Evolutionary conservation across 2,113 vertebrate genomes (phyloP), one percentile per base, ranked within the genome.

Genomic region (Triplophysa rosa): DNA sequence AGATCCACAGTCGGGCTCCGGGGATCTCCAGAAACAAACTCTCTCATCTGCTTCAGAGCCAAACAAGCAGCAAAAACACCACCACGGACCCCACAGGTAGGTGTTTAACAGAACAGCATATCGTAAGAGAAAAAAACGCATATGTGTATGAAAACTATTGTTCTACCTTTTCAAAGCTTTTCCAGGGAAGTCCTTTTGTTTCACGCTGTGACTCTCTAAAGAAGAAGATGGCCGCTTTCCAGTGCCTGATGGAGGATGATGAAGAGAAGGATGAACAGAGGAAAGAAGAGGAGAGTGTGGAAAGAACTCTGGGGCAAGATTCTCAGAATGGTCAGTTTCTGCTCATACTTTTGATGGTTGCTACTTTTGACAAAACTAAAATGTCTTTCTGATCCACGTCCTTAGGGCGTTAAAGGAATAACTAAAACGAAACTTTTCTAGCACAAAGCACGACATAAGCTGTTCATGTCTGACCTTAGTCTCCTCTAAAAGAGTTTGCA

Each of bases 21-120:
- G 2, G 92, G 93, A 58, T 94, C 93, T 23, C 92, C 93, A 6
- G 92, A 92, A 87, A 94, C 91, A 12, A 93, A 93, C 69, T 91
- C 92, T 5, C 91, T 94, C 24, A 94, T 94, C 63, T 82, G 90
- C 58, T 93, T 90, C 86, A 90, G 91, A 45, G 92, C 92, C 37
- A 88, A 86, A 62, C 90, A 92, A 73, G 90, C 56, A 74, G 82
- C 84, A 86, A 91, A 90, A 74, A 89, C 89, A 21, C 85, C 87
- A 0, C 45, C 82, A 0, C 6, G 72, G 67, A 86, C 90, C 29
- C 77, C 88, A 66, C 83, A 88, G 90, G 92, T 76, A 64, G 9
- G 33, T 19, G 10, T 58, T 21, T 58, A 58, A 58, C 54, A 58
- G 54, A n/a, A 58, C 19, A 58, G 54, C 54, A 58, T 11, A n/a